A percentile compares a stretch with the other conserved stretches of the same genome.
Evolutionary conservation across 64 coral and sea anemone genomes (phyloP).

Genomic region (Orbicella faveolata): DNA sequence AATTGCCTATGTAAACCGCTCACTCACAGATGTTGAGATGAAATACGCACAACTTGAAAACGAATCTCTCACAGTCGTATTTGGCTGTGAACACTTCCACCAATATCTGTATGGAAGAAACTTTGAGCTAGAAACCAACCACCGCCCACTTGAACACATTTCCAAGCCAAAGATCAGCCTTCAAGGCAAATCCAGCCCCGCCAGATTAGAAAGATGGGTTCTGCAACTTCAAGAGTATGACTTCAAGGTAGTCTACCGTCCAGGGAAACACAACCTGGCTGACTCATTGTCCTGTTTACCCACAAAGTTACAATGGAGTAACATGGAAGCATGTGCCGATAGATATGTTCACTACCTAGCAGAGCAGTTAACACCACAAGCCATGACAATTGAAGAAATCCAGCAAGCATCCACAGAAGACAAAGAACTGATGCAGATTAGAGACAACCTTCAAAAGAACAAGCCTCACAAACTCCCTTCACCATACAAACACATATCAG

Average conservation of each 20-base stretch:
- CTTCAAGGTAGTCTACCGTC: constrained; percentile 46
- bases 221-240: constrained; percentile 55
- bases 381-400: constrained; percentile 51
- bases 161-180: constrained; percentile 20
- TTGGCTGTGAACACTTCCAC: constrained; percentile 62
- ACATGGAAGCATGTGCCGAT: constrained; percentile 55
- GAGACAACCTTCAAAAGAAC: not conserved
- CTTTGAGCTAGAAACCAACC: constrained; percentile 50
- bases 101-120: constrained; percentile 47
- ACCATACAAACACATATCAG: constrained; percentile 19
- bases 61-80: constrained; percentile 50
- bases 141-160: constrained; percentile 42
- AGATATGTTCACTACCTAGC: constrained; percentile 40
- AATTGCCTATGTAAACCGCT: constrained; percentile 30
- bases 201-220: constrained; percentile 34
- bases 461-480: constrained; percentile 19
- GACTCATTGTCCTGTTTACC: constrained; percentile 43
- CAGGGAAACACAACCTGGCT: constrained; percentile 39
- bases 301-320: constrained; percentile 17
- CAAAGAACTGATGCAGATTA: constrained; percentile 19
- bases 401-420: constrained; percentile 29
- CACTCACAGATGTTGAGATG: not conserved
- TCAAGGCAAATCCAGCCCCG: constrained; percentile 12
- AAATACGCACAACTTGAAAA: constrained; percentile 56
- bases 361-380: constrained; percentile 39